Evolutionary conservation across 2,888 invertebrate species (phyloP), one percentile per base, ranked within the genome.

Genomic region (Zele albiditarsus): DNA sequence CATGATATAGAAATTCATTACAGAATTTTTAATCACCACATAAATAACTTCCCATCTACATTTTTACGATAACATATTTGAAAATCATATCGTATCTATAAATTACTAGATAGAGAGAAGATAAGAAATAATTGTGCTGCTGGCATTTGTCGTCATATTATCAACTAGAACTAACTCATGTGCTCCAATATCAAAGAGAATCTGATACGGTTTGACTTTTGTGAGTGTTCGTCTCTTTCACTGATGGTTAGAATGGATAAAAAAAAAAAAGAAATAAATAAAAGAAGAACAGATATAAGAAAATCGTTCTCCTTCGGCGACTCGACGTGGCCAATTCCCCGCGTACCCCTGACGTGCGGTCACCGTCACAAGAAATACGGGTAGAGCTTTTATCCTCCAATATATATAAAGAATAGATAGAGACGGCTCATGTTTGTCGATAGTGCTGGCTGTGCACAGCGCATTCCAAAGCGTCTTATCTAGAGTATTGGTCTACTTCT

Each of bases 151-250:
- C 31, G 57, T 38, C 8, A 38, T 16, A 20, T 72, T 57, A 20
- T 38, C 28, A 67, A 23, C 42, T n/a, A 20, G 46, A 20, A 20
- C 8, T 20, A 23, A 58, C 25, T 63, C 71, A 38, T 67, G 71
- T 67, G 73, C 67, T 77, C 79, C 76, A 75, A 76, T 80, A 77
- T 79, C 77, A 80, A 79, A 80, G 77, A 74, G 68, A 20, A 6
- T 53, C 25, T 60, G 49, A 53, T 67, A 71, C 28, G 49, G 62
- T 63, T 62, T 67, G 49, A 67, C 76, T 62, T 78, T 76, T 74
- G 68, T 53, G 46, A 33, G 23, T 63, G 31, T 31, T 31, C 10
- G 0, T 53, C 20, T 6, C 20, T 5, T 3, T 53, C 20, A 10
- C 6, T 53, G 20, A 53, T 20, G 2, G 8, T 53, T 8, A 0